A percentile compares a stretch with the other conserved stretches of the same genome.
Evolutionary conservation across 2,113 vertebrate species (phyloP).

Genomic region (Beaufortia kweichowensis): DNA sequence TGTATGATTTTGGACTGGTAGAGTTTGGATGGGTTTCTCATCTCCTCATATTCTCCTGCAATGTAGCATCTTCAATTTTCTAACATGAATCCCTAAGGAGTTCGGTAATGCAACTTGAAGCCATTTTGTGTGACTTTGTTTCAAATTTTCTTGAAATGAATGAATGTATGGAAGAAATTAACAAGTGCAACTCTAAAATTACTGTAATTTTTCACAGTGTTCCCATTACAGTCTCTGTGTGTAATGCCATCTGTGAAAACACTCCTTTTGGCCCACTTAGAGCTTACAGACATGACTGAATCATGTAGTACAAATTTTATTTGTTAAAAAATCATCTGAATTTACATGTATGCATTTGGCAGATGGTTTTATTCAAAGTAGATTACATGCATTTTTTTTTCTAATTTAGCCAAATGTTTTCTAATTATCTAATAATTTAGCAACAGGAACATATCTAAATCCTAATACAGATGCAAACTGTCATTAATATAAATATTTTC

Average conservation of each 20-base stretch:
- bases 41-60: constrained; percentile 1
- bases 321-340: too few relatives aligned
- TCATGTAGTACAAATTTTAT: not conserved
- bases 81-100: constrained; percentile 42
- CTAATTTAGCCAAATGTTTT: too few relatives aligned
- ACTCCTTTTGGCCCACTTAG: constrained; percentile 6
- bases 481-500: not conserved
- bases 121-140: constrained; percentile 27
- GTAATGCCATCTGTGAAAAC: constrained; percentile 47
- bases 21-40: not conserved
- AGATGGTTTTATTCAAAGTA: too few relatives aligned
- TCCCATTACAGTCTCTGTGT: not conserved
- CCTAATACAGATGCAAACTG: not conserved
- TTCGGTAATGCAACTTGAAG: constrained; percentile 37
- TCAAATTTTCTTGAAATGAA: constrained; percentile 1
- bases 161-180: constrained; percentile 7
- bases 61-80: constrained; percentile 42
- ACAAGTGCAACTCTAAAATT: not conserved
- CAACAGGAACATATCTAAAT: too few relatives aligned
- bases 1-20: not conserved
- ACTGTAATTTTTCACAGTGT: not conserved
- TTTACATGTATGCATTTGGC: too few relatives aligned
- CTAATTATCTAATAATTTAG: too few relatives aligned
- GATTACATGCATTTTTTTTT: too few relatives aligned
- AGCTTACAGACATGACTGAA: not conserved